Base-by-base conservation (phyloP, 2,888 invertebrate genomes). In the Mamestra brassicae region DNA sequence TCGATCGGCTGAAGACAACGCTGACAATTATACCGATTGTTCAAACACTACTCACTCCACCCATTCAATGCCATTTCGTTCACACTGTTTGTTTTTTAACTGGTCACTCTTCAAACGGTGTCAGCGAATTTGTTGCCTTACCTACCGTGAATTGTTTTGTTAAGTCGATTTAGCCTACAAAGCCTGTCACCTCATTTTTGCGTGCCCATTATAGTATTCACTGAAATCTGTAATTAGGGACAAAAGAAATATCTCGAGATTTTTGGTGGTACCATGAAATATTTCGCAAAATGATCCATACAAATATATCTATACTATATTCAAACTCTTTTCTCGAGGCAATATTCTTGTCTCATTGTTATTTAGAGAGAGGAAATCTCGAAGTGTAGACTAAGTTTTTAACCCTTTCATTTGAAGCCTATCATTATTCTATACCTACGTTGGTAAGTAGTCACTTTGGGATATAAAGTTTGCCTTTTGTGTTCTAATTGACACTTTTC, bases 21-120 rank as follows among this genome's bases (percentile, higher is more conserved):
- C 78, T 79, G 85, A 90, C 90, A 91, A 92, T 92, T 89, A 91
- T 85, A 89, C 78, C 90, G 89, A 91, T 91, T 90, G 90, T 90
- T 86, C 84, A 85, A 87, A 85, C 80, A 85, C 84, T 84, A 82
- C 81, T 86, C 85, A 85, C 85, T 92, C 89, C 88, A 89, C 77
- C 86, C 87, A 90, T 92, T 91, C 89, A 90, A 89, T 90, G 88
- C 80, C 76, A 87, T 89, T 90, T 88, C 86, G 87, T 87, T 89
- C 64, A 65, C 57, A 63, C 52, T 55, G 63, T 68, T 68, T 71
- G 47, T 70, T 58, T 81, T 69, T 68, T 61, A 60, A 70, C 26
- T 70, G 71, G 42, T 67, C 63, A 75, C 47, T 76, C 67, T 78
- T 72, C 65, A 65, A 79, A 57, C 65, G 47, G 65, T 72, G 58